Percentiles rank a stretch among this genome's conserved stretches.
Evolutionary conservation across 35 echinoderm and acorn worm species (phyloP).

Genomic region (Lytechinus pictus): DNA sequence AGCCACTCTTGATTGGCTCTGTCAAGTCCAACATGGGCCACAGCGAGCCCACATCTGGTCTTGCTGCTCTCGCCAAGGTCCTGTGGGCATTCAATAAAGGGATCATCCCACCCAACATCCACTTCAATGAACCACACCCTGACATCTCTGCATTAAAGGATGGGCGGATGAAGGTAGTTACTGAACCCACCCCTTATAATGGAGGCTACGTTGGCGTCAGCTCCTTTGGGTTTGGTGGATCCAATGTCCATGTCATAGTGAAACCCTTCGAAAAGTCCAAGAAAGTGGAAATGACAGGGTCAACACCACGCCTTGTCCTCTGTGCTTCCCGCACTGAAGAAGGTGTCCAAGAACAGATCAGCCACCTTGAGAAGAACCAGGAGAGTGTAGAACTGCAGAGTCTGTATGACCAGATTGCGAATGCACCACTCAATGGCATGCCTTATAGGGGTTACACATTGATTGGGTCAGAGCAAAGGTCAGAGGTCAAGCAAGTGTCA

Average conservation of each 20-base stretch:
- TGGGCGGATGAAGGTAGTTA: conserved; percentile 80
- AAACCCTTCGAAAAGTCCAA: conserved; percentile 50
- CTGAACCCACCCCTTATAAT: conserved; percentile 67
- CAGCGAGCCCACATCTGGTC: conserved; percentile 76
- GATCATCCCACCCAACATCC: conserved; percentile 81
- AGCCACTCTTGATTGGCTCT: conserved; percentile 82
- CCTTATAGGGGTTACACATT: conserved; percentile 70
- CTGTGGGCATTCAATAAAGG: conserved; percentile 68
- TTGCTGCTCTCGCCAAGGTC: conserved; percentile 87
- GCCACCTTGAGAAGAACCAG: conserved; percentile 44
- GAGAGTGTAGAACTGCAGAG: neutral
- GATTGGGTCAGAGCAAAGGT: neutral
- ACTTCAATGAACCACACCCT: conserved; percentile 80
- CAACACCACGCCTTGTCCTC: conserved; percentile 51
- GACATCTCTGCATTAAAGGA: conserved; percentile 77
- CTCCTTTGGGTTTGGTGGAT: conserved; percentile 91
- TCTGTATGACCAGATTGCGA: conserved; percentile 64
- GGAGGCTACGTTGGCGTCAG: conserved; percentile 80
- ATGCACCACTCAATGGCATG: conserved; percentile 58
- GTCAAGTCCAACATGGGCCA: conserved; percentile 97
- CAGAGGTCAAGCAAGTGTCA: conserved; percentile 53
- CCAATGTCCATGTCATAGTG: conserved; percentile 83
- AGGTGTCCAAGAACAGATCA: conserved; percentile 53
- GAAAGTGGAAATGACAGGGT: neutral
- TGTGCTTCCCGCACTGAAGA: conserved; percentile 76